Conservation (phyloP, 2,888 invertebrate genomes). For the Seira ritae region DNA sequence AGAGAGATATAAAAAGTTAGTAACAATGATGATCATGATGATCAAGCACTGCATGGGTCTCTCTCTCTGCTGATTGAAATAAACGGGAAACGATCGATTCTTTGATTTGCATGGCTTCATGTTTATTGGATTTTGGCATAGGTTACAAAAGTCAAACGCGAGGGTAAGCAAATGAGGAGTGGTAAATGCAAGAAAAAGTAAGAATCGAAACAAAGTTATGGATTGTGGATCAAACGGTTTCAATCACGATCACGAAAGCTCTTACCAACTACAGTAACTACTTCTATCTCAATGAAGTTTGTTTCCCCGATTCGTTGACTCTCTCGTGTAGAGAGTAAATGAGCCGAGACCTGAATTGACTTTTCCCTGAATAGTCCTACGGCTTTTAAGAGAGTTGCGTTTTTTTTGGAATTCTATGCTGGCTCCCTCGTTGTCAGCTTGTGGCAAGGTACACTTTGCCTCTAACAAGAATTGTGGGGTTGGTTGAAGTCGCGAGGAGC, state of each 20-base stretch:
- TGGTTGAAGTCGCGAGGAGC: neutral
- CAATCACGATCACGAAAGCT: neutral
- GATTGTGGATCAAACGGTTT: no score
- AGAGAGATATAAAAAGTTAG: neutral
- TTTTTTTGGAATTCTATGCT: neutral
- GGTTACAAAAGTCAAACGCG: neutral
- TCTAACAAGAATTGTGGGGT: no score
- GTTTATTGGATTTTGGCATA: neutral
- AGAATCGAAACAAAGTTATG: neutral
- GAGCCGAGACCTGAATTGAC: neutral
- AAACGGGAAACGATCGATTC: no score
- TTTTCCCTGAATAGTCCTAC: neutral
- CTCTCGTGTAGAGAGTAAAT: neutral
- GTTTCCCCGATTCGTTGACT: neutral
- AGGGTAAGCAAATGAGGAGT: neutral
- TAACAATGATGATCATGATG: neutral
- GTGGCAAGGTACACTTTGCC: no score
- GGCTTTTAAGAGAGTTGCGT: neutral
- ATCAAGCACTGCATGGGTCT: no score
- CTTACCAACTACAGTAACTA: neutral
- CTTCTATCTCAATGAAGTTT: neutral
- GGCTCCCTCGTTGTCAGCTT: neutral
- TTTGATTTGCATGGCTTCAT: neutral
- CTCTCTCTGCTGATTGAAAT: neutral
- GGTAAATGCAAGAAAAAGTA: neutral